phyloP scores from a whole-genome alignment of 2,797 vertebrate species.

The Jordanella pulchra region DNA sequence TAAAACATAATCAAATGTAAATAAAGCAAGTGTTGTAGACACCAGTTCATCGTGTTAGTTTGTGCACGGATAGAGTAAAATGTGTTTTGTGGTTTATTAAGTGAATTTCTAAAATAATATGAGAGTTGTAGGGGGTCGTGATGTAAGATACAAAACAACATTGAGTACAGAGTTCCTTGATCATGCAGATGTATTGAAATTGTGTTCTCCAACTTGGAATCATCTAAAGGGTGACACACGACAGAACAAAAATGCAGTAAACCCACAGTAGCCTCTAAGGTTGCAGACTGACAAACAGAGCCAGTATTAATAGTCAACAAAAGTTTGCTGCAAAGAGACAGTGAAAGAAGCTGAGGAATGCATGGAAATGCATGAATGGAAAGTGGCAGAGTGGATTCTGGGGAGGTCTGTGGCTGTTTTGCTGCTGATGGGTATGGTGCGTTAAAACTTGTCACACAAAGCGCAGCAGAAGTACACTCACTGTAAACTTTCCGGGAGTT shows the following conservation, averaged over 20 bases:
- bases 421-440: constrained; percentile 80
- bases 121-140: background rate
- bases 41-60: background rate
- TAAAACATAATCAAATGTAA: background rate
- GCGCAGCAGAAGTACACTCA: constrained; percentile 81
- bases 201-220: background rate
- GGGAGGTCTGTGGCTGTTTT: constrained; percentile 84
- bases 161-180: background rate
- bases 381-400: constrained; percentile 81
- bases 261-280: constrained; percentile 61
- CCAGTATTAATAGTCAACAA: constrained; percentile 66
- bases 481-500: constrained; percentile 85
- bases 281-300: constrained; percentile 67
- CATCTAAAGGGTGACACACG: constrained; percentile 25
- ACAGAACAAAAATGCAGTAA: constrained; percentile 50
- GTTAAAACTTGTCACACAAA: constrained; percentile 87
- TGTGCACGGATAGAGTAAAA: background rate
- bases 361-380: constrained; percentile 83
- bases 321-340: constrained; percentile 39
- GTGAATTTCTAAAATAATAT: background rate
- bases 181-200: background rate
- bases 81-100: background rate
- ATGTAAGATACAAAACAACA: too few relatives aligned
- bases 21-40: too few relatives aligned
- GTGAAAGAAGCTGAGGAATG: constrained; percentile 59